Conservation (phyloP, 1,140 invertebrate genomes). For the Semibalanus balanoides region DNA sequence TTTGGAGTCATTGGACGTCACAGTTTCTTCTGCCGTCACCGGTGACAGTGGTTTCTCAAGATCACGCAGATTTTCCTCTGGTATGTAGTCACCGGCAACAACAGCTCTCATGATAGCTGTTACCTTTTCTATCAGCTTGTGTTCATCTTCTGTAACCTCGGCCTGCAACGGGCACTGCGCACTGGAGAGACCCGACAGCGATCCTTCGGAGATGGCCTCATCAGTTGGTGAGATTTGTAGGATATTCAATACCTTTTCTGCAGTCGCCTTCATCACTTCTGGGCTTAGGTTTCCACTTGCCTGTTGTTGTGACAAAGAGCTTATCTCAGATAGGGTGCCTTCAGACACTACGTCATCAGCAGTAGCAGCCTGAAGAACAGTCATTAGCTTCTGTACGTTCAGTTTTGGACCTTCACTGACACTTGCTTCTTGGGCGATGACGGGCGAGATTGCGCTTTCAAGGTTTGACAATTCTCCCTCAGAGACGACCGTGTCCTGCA, state of each 20-base stretch:
- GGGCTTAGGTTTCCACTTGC: not conserved
- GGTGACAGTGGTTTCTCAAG: not conserved
- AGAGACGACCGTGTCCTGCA: not conserved
- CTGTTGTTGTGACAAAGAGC: not conserved
- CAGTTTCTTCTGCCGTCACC: not conserved
- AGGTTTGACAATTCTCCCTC: not conserved
- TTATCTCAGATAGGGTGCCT: not conserved
- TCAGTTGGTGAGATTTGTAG: not conserved
- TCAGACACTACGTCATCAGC: not conserved
- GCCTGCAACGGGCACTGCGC: no score
- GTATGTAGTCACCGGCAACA: not conserved
- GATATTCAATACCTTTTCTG: not conserved
- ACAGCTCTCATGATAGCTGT: not conserved
- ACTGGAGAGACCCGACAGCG: not conserved
- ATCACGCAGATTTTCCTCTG: not conserved
- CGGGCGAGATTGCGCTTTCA: not conserved
- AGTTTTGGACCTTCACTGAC: not conserved
- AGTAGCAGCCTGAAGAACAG: not conserved
- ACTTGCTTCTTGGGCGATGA: not conserved
- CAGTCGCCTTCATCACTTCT: not conserved
- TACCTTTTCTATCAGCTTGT: not conserved
- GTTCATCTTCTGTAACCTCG: not conserved
- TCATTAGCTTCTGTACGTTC: not conserved
- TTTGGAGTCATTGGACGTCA: not conserved
- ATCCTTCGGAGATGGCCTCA: not conserved